phyloP scores from a whole-genome alignment of 2,888 invertebrate species.

The Apeira syringaria region DNA sequence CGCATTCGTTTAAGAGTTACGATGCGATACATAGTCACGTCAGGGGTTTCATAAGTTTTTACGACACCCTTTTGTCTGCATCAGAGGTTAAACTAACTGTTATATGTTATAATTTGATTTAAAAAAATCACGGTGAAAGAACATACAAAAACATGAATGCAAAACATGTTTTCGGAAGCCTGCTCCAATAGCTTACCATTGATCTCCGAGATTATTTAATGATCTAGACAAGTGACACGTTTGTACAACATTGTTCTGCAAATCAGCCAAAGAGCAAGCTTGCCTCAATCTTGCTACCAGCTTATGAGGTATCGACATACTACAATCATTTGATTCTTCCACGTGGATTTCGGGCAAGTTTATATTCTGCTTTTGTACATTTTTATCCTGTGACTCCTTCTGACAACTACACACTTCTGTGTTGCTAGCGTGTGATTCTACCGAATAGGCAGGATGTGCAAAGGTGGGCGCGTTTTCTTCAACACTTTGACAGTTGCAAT shows the following conservation, averaged over 20 bases:
- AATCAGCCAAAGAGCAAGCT: constrained; percentile 64
- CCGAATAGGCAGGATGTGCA: constrained; percentile 34
- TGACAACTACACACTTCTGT: constrained; percentile 40
- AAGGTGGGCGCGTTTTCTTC: not conserved
- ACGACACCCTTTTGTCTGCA: too few species aligned
- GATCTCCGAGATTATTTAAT: constrained; percentile 53
- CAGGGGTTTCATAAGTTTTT: too few species aligned
- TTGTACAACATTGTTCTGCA: constrained; percentile 43
- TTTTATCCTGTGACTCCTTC: constrained; percentile 22
- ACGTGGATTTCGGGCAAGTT: constrained; percentile 45
- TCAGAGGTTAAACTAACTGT: too few species aligned
- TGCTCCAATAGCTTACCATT: constrained; percentile 37
- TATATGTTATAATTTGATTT: not conserved
- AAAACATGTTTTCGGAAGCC: too few species aligned
- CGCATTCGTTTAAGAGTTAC: too few species aligned
- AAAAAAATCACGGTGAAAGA: not conserved
- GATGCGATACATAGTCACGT: too few species aligned
- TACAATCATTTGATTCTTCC: constrained; percentile 38
- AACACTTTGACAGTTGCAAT: constrained; percentile 4
- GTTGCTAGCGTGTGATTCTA: constrained; percentile 41
- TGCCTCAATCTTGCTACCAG: constrained; percentile 60
- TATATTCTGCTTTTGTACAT: constrained; percentile 2
- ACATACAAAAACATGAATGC: too few species aligned
- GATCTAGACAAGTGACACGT: constrained; percentile 40
- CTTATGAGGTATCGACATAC: constrained; percentile 52